Evolutionary conservation across 1,140 invertebrate species (phyloP).

Genomic region (Temnothorax curvispinosus): DNA sequence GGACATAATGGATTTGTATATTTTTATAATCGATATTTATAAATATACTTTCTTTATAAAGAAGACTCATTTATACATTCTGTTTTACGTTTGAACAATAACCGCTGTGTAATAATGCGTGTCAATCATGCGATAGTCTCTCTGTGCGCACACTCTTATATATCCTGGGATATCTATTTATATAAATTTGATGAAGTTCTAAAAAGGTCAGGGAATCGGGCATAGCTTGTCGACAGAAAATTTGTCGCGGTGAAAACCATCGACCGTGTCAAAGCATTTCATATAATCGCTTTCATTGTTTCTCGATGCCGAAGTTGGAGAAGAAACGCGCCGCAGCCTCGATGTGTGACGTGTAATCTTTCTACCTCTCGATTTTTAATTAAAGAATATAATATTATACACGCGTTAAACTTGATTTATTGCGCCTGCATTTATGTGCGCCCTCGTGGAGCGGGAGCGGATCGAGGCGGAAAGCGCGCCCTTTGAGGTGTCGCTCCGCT

Average conservation of each 20-base stretch:
- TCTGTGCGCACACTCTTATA: not conserved
- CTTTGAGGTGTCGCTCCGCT: slow-evolving; percentile 69
- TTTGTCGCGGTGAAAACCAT: slow-evolving; percentile 37
- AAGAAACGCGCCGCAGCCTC: slow-evolving; percentile 66
- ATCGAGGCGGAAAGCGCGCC: slow-evolving; percentile 50
- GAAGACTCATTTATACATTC: not conserved
- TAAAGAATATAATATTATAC: slow-evolving; percentile 81
- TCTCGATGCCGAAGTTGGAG: slow-evolving; percentile 70
- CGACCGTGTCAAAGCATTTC: slow-evolving; percentile 39
- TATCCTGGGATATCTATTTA: not conserved
- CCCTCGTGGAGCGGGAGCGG: slow-evolving; percentile 45
- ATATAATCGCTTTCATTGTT: slow-evolving; percentile 78
- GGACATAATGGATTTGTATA: not conserved
- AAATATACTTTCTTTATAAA: not conserved
- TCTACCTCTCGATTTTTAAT: slow-evolving; percentile 80
- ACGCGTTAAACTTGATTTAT: slow-evolving; percentile 79
- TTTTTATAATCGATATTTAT: not conserved
- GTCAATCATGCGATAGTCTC: slow-evolving; percentile 1
- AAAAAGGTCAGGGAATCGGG: slow-evolving; percentile 22
- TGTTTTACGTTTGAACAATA: not conserved
- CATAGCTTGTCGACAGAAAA: slow-evolving; percentile 48
- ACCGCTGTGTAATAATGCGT: not conserved
- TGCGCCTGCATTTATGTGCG: slow-evolving; percentile 67
- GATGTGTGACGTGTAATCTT: slow-evolving; percentile 75
- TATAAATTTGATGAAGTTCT: slow-evolving; percentile 33